phyloP scores from a whole-genome alignment of 2,113 vertebrate species.

The Ploceus nigricollis region DNA sequence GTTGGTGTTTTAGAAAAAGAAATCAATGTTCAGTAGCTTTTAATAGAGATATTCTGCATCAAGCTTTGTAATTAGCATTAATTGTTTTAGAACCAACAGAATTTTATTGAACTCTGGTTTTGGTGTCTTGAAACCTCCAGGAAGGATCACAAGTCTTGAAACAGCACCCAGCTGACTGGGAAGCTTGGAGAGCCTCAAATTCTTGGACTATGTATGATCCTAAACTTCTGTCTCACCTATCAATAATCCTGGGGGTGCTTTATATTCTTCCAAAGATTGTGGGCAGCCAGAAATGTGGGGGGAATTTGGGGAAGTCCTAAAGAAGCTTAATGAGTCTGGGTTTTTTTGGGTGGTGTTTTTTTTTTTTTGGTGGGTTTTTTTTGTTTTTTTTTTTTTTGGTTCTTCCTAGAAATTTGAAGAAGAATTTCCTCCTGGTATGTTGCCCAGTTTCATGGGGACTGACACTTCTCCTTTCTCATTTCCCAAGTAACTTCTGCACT shows the following conservation, averaged over 20 bases:
- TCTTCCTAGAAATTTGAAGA: not conserved
- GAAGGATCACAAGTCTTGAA: not conserved
- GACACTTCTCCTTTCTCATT: not conserved
- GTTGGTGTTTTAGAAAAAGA: not conserved
- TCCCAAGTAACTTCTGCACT: not conserved
- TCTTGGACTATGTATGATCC: not conserved
- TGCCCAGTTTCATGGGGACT: not conserved
- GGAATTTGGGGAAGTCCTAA: not conserved
- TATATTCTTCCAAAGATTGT: not conserved
- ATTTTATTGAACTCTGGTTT: not conserved
- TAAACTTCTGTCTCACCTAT: not conserved
- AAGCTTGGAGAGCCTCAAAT: not conserved
- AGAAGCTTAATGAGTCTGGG: not conserved
- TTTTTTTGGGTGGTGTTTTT: not conserved
- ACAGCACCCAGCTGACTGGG: not conserved
- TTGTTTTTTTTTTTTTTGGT: not conserved
- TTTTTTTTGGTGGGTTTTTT: not conserved
- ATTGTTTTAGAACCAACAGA: not conserved
- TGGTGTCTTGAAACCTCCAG: not conserved
- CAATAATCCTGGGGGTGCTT: not conserved
- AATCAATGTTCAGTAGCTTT: not conserved
- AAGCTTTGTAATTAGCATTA: not conserved
- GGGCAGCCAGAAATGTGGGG: not conserved
- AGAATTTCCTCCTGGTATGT: not conserved
- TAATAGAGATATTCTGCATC: not conserved